A percentile compares a stretch with the other conserved stretches of the same genome.
phyloP scores from a whole-genome alignment of 2,113 vertebrate species.

The Bubo blakistoni region DNA sequence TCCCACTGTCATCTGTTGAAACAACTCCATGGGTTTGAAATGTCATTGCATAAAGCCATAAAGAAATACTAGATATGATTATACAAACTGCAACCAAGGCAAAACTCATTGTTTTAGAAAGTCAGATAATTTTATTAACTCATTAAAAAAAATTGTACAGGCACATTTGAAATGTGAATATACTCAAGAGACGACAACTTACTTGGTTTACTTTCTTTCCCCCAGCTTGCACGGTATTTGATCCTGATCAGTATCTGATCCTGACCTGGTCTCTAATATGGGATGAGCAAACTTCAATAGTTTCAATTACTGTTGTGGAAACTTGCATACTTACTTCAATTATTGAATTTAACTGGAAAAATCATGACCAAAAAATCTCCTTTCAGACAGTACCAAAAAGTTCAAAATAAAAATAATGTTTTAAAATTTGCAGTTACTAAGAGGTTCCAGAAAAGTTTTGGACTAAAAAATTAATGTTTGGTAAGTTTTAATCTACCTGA shows the following conservation, averaged over 20 bases:
- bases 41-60: background rate
- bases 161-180: background rate
- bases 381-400: background rate
- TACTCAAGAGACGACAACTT: background rate
- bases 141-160: background rate
- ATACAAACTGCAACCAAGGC: background rate
- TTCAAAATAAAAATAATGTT: background rate
- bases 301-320: background rate
- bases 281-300: background rate
- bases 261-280: background rate
- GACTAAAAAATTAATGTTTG: background rate
- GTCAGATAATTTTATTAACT: background rate
- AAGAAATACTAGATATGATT: background rate
- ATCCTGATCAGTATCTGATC: background rate
- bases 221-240: background rate
- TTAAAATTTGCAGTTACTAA: background rate
- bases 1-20: background rate
- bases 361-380: background rate
- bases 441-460: background rate
- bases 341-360: background rate
- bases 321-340: background rate
- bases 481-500: background rate
- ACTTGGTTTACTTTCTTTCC: background rate
- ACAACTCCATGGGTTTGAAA: background rate
- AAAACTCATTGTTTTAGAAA: background rate